Percentiles rank a stretch among this genome's conserved stretches.
Evolutionary conservation across 2,113 vertebrate genomes (phyloP).

Genomic region (Apodemus sylvaticus): DNA sequence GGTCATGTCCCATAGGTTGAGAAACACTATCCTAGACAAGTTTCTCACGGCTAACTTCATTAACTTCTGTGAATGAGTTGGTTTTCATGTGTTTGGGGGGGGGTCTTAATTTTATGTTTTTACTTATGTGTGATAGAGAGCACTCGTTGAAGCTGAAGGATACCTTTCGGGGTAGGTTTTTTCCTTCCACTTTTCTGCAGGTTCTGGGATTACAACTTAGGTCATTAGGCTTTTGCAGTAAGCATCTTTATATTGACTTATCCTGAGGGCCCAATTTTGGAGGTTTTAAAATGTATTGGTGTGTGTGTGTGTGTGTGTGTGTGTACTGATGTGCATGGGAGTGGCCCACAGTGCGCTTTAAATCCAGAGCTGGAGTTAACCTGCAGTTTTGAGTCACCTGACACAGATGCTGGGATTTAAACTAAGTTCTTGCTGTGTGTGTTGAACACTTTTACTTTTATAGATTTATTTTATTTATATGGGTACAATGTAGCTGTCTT

Average conservation of each 20-base stretch:
- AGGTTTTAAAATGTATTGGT: neutral
- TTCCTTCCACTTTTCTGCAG: neutral
- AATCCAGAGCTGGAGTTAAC: neutral
- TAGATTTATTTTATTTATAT: too few relatives aligned
- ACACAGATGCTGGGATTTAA: neutral
- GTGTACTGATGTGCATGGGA: neutral
- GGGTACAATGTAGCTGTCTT: too few relatives aligned
- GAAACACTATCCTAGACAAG: neutral
- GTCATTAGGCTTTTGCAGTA: neutral
- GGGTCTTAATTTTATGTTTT: neutral
- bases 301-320: too few relatives aligned
- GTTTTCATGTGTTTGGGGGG: neutral
- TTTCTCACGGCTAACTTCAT: neutral
- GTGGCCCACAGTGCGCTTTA: neutral
- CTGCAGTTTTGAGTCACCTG: neutral
- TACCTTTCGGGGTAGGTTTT: neutral
- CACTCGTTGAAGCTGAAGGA: neutral
- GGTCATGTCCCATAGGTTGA: neutral
- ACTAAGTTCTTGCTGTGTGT: neutral
- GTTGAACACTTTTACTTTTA: neutral
- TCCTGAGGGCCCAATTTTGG: neutral
- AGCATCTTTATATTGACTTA: neutral
- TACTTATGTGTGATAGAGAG: neutral
- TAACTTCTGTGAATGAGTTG: neutral
- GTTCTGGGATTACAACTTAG: neutral